Evolutionary conservation across 92 coral and sea anemone species (phyloP).

Genomic region (Porites evermanni): DNA sequence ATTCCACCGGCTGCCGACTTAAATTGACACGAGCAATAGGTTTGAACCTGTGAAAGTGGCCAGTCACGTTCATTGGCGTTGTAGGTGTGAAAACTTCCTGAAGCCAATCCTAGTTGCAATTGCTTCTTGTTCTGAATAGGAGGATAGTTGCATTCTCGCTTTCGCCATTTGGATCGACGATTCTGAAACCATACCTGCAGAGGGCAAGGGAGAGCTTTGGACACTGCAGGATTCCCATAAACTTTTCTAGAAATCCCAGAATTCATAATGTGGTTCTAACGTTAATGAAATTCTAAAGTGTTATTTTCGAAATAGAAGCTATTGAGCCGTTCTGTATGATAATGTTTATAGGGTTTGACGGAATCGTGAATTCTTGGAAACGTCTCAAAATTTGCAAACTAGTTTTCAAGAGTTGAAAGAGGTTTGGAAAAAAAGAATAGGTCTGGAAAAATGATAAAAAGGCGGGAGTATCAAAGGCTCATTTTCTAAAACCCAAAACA

Average conservation of each 20-base stretch:
- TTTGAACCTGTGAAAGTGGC: slow-evolving; percentile 21
- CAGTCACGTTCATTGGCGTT: slow-evolving; percentile 7
- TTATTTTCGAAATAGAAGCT: neutral
- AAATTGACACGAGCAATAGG: slow-evolving; percentile 15
- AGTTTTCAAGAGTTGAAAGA: no score
- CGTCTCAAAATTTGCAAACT: no score
- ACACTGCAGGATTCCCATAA: no score
- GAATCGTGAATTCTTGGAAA: no score
- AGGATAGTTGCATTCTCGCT: slow-evolving; percentile 39
- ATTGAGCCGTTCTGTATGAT: no score
- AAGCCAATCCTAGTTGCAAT: neutral
- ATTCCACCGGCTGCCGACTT: neutral
- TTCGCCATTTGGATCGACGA: slow-evolving; percentile 62
- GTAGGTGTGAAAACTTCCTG: neutral
- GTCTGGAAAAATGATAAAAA: no score
- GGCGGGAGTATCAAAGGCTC: no score
- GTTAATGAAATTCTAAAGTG: neutral
- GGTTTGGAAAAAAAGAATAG: no score
- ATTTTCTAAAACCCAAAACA: no score
- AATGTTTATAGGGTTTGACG: no score
- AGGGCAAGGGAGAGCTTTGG: neutral
- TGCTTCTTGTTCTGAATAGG: neutral
- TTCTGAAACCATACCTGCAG: slow-evolving; percentile 70
- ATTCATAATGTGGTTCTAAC: neutral
- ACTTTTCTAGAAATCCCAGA: no score